These are phyloP conservation scores for Sylvietta virens DNA, from an alignment of 2,113 vertebrate genomes.

Conservation along the genomic window DNA sequence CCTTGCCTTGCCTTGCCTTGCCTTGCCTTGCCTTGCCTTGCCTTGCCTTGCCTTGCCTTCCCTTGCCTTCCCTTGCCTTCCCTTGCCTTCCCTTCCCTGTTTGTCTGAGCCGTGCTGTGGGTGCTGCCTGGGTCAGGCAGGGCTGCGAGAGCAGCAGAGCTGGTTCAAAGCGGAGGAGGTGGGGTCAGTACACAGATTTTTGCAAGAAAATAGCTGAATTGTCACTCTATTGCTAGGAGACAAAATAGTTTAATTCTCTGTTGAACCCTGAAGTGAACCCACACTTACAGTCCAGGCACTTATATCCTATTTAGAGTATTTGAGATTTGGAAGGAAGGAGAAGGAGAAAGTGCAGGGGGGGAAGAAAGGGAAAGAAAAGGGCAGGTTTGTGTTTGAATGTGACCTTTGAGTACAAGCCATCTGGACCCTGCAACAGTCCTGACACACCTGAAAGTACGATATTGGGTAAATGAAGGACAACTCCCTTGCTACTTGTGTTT, in stretches of 20 bases:
- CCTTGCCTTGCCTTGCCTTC: background rate
- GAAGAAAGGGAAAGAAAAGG: background rate
- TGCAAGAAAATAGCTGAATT: background rate
- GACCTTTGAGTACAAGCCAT: background rate
- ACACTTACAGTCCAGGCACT: accelerated
- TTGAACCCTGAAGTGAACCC: background rate
- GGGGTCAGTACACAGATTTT: background rate
- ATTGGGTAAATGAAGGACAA: background rate
- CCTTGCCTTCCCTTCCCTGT: background rate
- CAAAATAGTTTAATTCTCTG: background rate
- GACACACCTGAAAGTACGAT: background rate
- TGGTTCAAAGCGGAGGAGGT: background rate
- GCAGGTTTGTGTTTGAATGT: background rate
- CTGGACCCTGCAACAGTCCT: background rate
- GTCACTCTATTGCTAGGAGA: background rate
- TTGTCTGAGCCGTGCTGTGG: accelerated
- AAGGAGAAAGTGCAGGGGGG: background rate
- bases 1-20: background rate
- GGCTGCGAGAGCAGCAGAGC: background rate
- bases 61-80: background rate
- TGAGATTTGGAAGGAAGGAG: background rate
- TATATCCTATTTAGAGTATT: background rate
- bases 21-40: background rate
- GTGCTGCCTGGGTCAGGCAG: background rate
- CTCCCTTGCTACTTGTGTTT: background rate